Conservation (phyloP, 1,140 invertebrate genomes). For the Temnothorax nylanderi region DNA sequence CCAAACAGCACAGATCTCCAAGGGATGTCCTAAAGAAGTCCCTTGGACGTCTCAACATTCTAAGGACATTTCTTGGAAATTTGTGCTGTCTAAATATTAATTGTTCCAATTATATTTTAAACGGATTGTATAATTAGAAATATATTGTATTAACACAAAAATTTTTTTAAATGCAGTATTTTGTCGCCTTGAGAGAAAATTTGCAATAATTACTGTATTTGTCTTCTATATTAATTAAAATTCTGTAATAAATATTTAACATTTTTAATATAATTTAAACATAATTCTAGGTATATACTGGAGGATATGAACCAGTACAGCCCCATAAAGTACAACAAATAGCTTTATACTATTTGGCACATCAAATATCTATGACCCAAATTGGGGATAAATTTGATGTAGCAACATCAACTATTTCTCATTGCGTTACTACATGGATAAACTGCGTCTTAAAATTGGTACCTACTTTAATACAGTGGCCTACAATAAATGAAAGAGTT, state of each 20-base stretch:
- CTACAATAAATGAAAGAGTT: neutral
- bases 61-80: no score
- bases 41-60: no score
- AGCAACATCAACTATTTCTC: neutral
- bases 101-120: no score
- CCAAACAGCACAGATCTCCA: no score
- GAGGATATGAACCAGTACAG: neutral
- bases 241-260: no score
- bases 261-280: neutral
- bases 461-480: neutral
- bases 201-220: neutral
- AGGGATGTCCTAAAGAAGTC: no score
- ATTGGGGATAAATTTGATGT: constrained; percentile 19
- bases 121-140: no score
- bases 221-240: no score
- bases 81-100: no score
- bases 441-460: neutral
- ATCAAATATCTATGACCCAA: constrained; percentile 9
- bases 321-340: neutral
- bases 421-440: constrained; percentile 6
- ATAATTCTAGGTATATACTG: neutral
- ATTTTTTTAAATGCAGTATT: no score
- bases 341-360: constrained; percentile 11
- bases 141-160: no score
- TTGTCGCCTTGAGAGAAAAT: neutral